Evolutionary conservation across 2,888 invertebrate genomes (phyloP).

Genomic region (Helicoverpa assulta): DNA sequence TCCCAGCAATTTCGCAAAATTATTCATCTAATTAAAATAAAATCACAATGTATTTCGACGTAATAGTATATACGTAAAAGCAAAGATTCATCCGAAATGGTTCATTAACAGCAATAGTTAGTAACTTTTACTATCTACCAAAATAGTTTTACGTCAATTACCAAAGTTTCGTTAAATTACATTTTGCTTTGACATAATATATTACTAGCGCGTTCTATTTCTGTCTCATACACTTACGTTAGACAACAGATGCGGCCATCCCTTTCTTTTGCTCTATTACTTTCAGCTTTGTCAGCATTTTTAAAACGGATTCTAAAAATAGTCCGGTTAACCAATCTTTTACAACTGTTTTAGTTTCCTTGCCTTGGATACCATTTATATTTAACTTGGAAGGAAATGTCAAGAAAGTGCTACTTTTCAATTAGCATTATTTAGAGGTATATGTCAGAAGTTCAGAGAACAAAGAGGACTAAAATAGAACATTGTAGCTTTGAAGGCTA

Average conservation of each 20-base stretch:
- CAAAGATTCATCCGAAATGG: background rate
- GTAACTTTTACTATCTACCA: background rate
- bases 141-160: conserved; percentile 2
- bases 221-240: background rate
- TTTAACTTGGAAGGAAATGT: conserved; percentile 13
- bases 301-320: background rate
- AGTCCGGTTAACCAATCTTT: background rate
- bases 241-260: background rate
- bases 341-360: background rate
- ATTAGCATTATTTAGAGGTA: conserved; percentile 50
- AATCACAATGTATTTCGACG: background rate
- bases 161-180: conserved; percentile 1
- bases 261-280: background rate
- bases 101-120: background rate
- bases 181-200: background rate
- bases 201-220: background rate
- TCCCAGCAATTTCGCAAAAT: too few relatives aligned
- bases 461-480: conserved; percentile 17
- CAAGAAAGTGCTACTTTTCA: conserved; percentile 20
- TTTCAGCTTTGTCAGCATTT: background rate
- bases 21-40: too few relatives aligned
- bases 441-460: conserved; percentile 2
- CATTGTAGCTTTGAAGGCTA: background rate
- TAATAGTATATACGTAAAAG: background rate
- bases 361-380: conserved; percentile 7